Evolutionary conservation across 2,888 invertebrate genomes (phyloP), one percentile per base, ranked within the genome.

Genomic region (Therioaphis trifolii): DNA sequence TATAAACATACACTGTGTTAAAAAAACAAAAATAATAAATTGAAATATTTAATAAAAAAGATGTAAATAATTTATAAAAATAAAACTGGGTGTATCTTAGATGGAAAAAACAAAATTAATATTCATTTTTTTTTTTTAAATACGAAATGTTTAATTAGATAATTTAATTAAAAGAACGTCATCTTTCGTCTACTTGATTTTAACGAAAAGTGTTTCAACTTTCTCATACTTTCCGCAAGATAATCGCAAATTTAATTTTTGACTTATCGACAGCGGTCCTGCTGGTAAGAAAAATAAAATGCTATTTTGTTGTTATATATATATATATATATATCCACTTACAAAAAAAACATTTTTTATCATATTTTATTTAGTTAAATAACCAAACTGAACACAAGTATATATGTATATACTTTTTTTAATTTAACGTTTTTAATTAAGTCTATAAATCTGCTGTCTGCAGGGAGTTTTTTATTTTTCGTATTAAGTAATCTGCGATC

Each of bases 131-230:
- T 15, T 7, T 55, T 55, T 21, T 55, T 49, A 49, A n/a, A 74
- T 21, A 27, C 18, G n/a, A 52, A 7, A 15, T 18, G 35, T 74
- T 55, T 35, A 55, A 74, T 55, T 74, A 35, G 15, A 40, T 55
- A 35, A 74, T 74, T 58, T 74, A 40, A 74, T 74, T 55, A 74
- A n/a, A n/a, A 74, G 35, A 15, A 74, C 29, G 7, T 40, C 11
- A 14, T 40, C 40, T 55, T 74, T 74, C 15, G 15, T 52, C n/a
- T 52, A 12, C 14, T 52, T 35, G 52, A 55, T 35, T 58, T 40
- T 21, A 74, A 40, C 11, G 40, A 58, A 35, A 74, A 55, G 18
- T 74, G 35, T 55, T 74, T 35, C 35, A 55, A 55, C 40, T 74
- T 55, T 35, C 24, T 74, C 55, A 74, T 35, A 55, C 4, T 55